A percentile compares a stretch with the other conserved stretches of the same genome.
Evolutionary conservation across 2,113 vertebrate species (phyloP).

Genomic region (Sterna hirundo): DNA sequence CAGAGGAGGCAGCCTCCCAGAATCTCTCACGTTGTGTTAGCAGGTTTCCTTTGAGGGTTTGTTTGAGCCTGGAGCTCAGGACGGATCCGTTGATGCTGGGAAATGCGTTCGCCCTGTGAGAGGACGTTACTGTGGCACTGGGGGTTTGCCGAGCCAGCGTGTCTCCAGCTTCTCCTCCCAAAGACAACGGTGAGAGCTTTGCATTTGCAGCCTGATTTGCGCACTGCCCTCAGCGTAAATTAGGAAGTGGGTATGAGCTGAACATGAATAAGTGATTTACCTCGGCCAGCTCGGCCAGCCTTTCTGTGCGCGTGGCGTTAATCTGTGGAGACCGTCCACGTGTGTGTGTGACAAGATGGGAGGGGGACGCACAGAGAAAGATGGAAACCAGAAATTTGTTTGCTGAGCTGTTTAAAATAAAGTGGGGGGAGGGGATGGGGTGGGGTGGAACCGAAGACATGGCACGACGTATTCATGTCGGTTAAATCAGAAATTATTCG

Average conservation of each 20-base stretch:
- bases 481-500: not conserved
- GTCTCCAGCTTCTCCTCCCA: not conserved
- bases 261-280: not conserved
- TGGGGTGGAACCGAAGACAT: not conserved
- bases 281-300: not conserved
- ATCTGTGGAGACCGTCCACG: too few relatives aligned
- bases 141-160: not conserved
- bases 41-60: not conserved
- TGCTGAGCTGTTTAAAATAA: not conserved
- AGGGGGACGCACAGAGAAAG: not conserved
- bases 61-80: not conserved
- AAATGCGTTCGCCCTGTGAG: not conserved
- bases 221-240: not conserved
- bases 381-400: not conserved
- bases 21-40: not conserved
- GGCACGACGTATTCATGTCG: not conserved
- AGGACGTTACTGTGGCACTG: not conserved
- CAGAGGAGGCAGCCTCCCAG: not conserved
- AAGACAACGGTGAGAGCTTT: not conserved
- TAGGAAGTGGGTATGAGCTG: not conserved
- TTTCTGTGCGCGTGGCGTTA: not conserved
- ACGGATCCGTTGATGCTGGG: not conserved
- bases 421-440: too few relatives aligned
- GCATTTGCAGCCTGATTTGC: not conserved
- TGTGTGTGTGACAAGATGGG: not conserved